phyloP scores from a whole-genome alignment of 2,888 invertebrate genomes.

The Morpho deidamia region DNA sequence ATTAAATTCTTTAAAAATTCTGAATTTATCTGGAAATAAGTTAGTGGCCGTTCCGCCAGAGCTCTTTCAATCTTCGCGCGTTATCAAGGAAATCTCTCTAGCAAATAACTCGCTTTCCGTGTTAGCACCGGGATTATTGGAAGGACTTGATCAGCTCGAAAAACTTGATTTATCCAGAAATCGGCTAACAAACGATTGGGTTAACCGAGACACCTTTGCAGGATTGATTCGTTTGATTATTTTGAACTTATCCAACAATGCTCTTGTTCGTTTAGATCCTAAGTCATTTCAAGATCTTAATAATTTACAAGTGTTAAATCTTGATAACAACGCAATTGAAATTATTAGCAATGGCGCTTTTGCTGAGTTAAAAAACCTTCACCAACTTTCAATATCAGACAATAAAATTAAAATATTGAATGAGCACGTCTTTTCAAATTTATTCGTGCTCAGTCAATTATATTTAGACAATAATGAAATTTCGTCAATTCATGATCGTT shows the following conservation, averaged over 20 bases:
- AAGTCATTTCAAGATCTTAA: slow-evolving; percentile 86
- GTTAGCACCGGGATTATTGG: slow-evolving; percentile 85
- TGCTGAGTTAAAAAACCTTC: slow-evolving; percentile 84
- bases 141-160: slow-evolving; percentile 85
- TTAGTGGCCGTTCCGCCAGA: slow-evolving; percentile 88
- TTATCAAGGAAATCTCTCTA: slow-evolving; percentile 84
- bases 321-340: slow-evolving; percentile 85
- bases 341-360: slow-evolving; percentile 86
- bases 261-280: slow-evolving; percentile 83
- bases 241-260: slow-evolving; percentile 85
- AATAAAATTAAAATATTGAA: slow-evolving; percentile 84
- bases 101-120: slow-evolving; percentile 89
- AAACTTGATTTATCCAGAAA: slow-evolving; percentile 86
- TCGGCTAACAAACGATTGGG: slow-evolving; percentile 85
- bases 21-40: slow-evolving; percentile 89
- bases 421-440: slow-evolving; percentile 83
- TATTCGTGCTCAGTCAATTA: slow-evolving; percentile 85
- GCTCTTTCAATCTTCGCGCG: slow-evolving; percentile 84
- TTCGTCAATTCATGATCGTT: slow-evolving; percentile 80
- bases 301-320: slow-evolving; percentile 85
- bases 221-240: slow-evolving; percentile 85
- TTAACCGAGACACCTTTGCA: slow-evolving; percentile 87
- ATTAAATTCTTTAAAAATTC: slow-evolving; percentile 81
- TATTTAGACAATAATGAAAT: slow-evolving; percentile 86
- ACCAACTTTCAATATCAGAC: slow-evolving; percentile 84